phyloP scores from a whole-genome alignment of 2,888 invertebrate species.

The Leptinotarsa haldemani region DNA sequence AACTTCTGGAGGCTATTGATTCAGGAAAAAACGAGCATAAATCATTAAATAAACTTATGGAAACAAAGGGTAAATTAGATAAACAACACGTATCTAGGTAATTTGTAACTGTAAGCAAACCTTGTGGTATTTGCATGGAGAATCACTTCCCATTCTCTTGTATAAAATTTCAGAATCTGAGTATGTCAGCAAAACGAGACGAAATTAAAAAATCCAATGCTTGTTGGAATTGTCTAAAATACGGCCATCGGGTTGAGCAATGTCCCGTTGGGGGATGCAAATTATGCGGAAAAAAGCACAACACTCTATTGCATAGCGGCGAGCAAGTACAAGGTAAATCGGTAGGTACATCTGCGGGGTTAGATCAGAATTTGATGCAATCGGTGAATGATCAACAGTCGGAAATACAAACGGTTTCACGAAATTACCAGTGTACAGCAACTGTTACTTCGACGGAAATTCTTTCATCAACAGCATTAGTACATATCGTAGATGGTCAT shows the following conservation, averaged over 20 bases:
- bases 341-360: not conserved
- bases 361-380: not conserved
- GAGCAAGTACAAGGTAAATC: not conserved
- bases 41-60: not conserved
- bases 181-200: conserved; percentile 1
- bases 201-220: conserved; percentile 9
- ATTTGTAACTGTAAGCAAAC: not conserved
- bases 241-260: conserved; percentile 5
- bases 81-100: not conserved
- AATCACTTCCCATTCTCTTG: conserved; percentile 10
- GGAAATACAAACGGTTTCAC: not conserved
- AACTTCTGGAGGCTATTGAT: conserved; percentile 19
- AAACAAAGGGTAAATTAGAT: not conserved
- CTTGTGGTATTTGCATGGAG: conserved; percentile 13
- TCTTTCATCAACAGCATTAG: conserved; percentile 23
- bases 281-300: conserved; percentile 18
- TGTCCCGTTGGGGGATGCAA: conserved; percentile 20
- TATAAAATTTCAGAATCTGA: conserved; percentile 17
- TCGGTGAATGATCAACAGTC: not conserved
- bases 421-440: conserved; percentile 8
- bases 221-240: conserved; percentile 28
- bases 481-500: conserved; percentile 4
- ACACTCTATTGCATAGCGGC: conserved; percentile 10
- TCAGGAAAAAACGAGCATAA: not conserved
- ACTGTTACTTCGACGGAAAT: conserved; percentile 5